Conservation (phyloP, 2,888 invertebrate genomes). For the Sthenelais limicola region DNA sequence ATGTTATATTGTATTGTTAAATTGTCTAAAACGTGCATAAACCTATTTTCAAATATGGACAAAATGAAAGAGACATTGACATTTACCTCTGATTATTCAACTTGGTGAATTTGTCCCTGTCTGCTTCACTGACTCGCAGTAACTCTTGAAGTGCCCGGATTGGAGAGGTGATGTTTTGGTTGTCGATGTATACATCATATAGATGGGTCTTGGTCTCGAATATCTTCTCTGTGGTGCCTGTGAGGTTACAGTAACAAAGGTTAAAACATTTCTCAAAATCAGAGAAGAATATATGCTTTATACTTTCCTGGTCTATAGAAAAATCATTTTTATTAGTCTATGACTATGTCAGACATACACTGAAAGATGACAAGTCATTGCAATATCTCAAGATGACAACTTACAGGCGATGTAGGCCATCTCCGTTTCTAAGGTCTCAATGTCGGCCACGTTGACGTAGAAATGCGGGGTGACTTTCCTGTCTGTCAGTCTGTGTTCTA, state of each 20-base stretch:
- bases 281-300: not conserved
- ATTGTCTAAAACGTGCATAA: too few species aligned
- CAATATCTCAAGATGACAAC: too few species aligned
- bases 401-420: slow-evolving; percentile 72
- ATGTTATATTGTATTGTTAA: too few species aligned
- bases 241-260: not conserved
- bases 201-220: slow-evolving; percentile 72
- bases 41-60: not conserved
- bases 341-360: too few species aligned
- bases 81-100: slow-evolving; percentile 69
- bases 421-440: slow-evolving; percentile 71
- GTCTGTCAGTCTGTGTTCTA: slow-evolving; percentile 59
- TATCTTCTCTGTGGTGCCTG: slow-evolving; percentile 74
- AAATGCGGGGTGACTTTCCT: slow-evolving; percentile 68
- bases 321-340: too few species aligned
- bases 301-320: too few species aligned
- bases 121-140: slow-evolving; percentile 68
- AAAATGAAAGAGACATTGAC: not conserved
- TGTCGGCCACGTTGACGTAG: slow-evolving; percentile 73
- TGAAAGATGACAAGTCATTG: too few species aligned
- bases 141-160: slow-evolving; percentile 67
- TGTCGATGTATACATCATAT: slow-evolving; percentile 73
- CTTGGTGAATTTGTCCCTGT: slow-evolving; percentile 69
- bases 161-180: slow-evolving; percentile 67
- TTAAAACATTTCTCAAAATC: not conserved